These are phyloP conservation scores for Aplocera efformata DNA, from an alignment of 2,888 invertebrate genomes.

Conservation along the genomic window DNA sequence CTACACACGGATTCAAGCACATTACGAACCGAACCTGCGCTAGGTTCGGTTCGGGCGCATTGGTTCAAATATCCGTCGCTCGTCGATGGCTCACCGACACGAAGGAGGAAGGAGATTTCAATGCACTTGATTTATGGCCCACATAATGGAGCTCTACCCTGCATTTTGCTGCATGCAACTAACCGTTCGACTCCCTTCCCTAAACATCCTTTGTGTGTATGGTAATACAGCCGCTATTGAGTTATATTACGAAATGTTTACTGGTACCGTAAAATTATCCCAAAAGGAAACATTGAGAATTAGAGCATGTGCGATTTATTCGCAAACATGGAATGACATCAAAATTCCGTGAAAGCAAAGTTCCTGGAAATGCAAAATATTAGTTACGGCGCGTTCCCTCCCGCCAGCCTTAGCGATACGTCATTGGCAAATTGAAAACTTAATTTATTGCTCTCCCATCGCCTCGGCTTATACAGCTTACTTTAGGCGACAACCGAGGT, in stretches of 20 bases:
- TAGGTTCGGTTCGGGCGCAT: conserved; percentile 42
- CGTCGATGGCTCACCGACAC: conserved; percentile 66
- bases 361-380: conserved; percentile 33
- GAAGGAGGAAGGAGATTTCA: conserved; percentile 76
- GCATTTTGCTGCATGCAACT: conserved; percentile 69
- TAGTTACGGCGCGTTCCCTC: conserved; percentile 32
- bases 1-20: conserved; percentile 28
- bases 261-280: too few relatives aligned
- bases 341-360: conserved; percentile 29
- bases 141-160: conserved; percentile 68
- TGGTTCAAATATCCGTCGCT: conserved; percentile 68
- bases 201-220: conserved; percentile 46
- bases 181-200: conserved; percentile 42
- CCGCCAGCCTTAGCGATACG: conserved; percentile 51
- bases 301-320: background rate
- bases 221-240: conserved; percentile 31
- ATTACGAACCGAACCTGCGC: conserved; percentile 22
- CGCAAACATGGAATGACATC: conserved; percentile 1
- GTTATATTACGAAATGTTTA: conserved; percentile 7
- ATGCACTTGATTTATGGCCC: conserved; percentile 73
- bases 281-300: background rate
- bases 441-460: conserved; percentile 60
- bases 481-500: conserved; percentile 48
- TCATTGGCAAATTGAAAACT: conserved; percentile 69
- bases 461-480: conserved; percentile 58